A percentile compares a stretch with the other conserved stretches of the same genome.
Evolutionary conservation across 2,113 vertebrate genomes (phyloP).

Genomic region (Syngnathoides biaculeatus): DNA sequence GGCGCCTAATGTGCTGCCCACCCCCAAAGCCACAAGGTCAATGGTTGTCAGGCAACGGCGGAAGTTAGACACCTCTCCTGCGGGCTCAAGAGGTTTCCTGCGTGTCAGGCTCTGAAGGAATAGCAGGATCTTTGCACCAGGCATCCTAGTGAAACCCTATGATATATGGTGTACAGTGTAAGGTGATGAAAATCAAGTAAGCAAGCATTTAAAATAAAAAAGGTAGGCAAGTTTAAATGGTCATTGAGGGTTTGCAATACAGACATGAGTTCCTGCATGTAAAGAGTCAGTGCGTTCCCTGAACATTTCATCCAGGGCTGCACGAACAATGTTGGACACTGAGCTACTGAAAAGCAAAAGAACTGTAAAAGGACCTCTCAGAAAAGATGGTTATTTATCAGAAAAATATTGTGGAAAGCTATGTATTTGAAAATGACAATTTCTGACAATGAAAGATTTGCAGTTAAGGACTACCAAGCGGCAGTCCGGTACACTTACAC

Average conservation of each 20-base stretch:
- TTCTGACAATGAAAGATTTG: not conserved
- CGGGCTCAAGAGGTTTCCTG: conserved; percentile 67
- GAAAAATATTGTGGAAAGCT: not conserved
- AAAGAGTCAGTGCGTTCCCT: not conserved
- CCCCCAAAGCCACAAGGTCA: conserved; percentile 80
- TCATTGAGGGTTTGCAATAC: not conserved
- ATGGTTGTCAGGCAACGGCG: conserved; percentile 73
- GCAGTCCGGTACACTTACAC: not conserved
- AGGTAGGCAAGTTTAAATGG: not conserved
- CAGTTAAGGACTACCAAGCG: not conserved
- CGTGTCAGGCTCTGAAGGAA: conserved; percentile 66
- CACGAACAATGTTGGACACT: not conserved
- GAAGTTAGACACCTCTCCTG: conserved; percentile 69
- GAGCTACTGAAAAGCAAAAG: no score
- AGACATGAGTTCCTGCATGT: not conserved
- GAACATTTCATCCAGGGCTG: not conserved
- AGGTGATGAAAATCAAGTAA: not conserved
- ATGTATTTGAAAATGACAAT: not conserved
- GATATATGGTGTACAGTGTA: not conserved
- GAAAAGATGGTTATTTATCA: not conserved
- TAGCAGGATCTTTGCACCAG: conserved; percentile 40
- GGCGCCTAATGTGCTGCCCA: conserved; percentile 82
- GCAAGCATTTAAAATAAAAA: not conserved
- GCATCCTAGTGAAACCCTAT: conserved; percentile 44
- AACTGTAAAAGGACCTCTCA: no score